Percentiles rank a stretch among this genome's conserved stretches.
phyloP scores from a whole-genome alignment of 2,113 vertebrate species.

The Sinocyclocheilus anophthalmus region DNA sequence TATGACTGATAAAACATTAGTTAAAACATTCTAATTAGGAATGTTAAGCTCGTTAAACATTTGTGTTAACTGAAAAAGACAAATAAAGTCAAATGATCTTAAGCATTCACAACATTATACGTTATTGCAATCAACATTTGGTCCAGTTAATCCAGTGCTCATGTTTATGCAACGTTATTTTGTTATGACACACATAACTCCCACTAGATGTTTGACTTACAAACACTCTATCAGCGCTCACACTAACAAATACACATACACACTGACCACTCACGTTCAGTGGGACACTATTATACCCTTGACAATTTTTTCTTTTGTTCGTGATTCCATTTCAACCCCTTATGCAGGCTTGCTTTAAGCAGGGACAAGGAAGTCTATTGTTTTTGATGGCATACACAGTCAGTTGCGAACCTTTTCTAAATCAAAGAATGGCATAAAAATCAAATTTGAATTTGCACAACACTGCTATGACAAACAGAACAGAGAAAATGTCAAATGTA shows the following conservation, averaged over 20 bases:
- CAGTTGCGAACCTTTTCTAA: background rate
- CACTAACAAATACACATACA: background rate
- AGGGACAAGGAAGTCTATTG: constrained; percentile 1
- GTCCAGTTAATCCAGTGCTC: background rate
- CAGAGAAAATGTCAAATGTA: too few relatives aligned
- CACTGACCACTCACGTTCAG: background rate
- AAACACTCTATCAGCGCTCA: background rate
- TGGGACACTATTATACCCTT: background rate
- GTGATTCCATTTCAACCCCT: background rate
- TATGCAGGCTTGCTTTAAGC: constrained; percentile 3
- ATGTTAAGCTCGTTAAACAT: background rate
- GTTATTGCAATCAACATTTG: background rate
- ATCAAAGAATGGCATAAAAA: background rate
- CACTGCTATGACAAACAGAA: background rate
- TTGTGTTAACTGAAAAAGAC: background rate
- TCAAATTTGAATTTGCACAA: background rate
- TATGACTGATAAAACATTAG: background rate
- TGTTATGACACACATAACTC: background rate
- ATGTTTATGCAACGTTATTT: background rate
- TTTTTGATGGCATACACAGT: background rate
- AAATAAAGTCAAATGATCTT: background rate
- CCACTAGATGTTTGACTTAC: background rate
- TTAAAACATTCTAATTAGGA: background rate
- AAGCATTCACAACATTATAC: background rate
- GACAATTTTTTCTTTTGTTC: background rate